Evolutionary conservation across 2,113 vertebrate genomes (phyloP).

Genomic region (Tachysurus vachellii): DNA sequence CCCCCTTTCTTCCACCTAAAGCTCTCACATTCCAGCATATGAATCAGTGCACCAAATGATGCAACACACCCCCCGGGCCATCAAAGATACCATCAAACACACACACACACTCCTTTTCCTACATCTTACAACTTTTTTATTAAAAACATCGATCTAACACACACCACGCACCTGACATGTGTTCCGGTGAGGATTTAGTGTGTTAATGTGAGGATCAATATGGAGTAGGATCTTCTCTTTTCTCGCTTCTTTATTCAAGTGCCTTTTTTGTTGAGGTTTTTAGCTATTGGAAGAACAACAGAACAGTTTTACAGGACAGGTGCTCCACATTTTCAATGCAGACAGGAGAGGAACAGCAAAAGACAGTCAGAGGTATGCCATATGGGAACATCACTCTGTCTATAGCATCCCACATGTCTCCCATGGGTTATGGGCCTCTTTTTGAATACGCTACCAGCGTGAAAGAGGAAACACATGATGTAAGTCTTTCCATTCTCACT

Average conservation of each 20-base stretch:
- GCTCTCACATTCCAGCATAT: constrained; percentile 44
- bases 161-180: constrained; percentile 61
- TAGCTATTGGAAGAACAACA: constrained; percentile 3
- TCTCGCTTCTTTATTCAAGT: constrained; percentile 8
- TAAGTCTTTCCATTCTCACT: background rate
- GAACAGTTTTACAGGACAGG: constrained; percentile 27
- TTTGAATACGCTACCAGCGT: background rate
- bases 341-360: constrained; percentile 13
- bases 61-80: constrained; percentile 23
- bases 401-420: background rate
- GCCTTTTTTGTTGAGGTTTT: background rate
- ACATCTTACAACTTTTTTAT: constrained; percentile 59
- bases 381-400: constrained; percentile 18
- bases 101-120: constrained; percentile 38
- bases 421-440: constrained; percentile 11
- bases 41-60: constrained; percentile 67
- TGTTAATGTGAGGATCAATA: constrained; percentile 64
- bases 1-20: constrained; percentile 14
- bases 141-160: constrained; percentile 65
- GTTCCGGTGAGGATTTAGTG: constrained; percentile 55
- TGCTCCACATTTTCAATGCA: constrained; percentile 17
- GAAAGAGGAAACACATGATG: constrained; percentile 13
- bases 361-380: background rate
- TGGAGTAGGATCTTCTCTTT: background rate
- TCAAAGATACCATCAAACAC: constrained; percentile 48